A percentile compares a stretch with the other conserved stretches of the same genome.
Conservation (phyloP, 2,888 invertebrate species). For the Ptychoptera albimana region DNA sequence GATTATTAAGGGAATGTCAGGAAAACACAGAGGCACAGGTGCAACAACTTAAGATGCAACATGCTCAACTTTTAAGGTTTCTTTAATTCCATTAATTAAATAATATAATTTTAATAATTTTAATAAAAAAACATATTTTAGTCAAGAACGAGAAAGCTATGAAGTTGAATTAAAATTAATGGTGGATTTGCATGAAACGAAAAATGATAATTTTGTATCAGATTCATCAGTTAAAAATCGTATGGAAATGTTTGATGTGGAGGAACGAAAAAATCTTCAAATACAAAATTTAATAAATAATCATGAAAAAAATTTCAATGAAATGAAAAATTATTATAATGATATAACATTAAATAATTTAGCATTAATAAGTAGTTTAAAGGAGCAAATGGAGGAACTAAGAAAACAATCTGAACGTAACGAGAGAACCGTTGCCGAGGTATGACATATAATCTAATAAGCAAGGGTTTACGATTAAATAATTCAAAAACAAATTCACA, state of each 20-base stretch:
- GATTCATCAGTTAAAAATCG: conserved; percentile 58
- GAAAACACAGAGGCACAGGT: conserved; percentile 25
- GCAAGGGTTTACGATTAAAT: neutral
- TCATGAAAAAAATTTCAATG: conserved; percentile 72
- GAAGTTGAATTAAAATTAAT: conserved; percentile 50
- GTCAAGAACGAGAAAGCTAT: conserved; percentile 43
- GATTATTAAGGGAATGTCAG: conserved; percentile 35
- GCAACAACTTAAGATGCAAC: conserved; percentile 24
- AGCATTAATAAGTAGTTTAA: conserved; percentile 76
- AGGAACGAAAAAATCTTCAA: conserved; percentile 82
- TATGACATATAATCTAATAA: conserved; percentile 6
- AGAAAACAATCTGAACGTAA: conserved; percentile 66
- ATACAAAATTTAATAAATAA: conserved; percentile 61
- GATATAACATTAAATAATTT: conserved; percentile 88
- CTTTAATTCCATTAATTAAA: conserved; percentile 7
- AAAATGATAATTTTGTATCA: conserved; percentile 51
- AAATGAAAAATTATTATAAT: conserved; percentile 90
- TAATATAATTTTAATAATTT: neutral
- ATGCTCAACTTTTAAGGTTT: conserved; percentile 23
- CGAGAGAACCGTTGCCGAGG: conserved; percentile 40
- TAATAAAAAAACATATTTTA: conserved; percentile 20
- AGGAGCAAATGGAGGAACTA: conserved; percentile 65
- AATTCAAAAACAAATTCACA: neutral
- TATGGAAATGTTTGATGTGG: conserved; percentile 76
- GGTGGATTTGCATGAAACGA: conserved; percentile 36